Conservation (phyloP, 2,888 invertebrate genomes). For the Tenthredo livida region DNA sequence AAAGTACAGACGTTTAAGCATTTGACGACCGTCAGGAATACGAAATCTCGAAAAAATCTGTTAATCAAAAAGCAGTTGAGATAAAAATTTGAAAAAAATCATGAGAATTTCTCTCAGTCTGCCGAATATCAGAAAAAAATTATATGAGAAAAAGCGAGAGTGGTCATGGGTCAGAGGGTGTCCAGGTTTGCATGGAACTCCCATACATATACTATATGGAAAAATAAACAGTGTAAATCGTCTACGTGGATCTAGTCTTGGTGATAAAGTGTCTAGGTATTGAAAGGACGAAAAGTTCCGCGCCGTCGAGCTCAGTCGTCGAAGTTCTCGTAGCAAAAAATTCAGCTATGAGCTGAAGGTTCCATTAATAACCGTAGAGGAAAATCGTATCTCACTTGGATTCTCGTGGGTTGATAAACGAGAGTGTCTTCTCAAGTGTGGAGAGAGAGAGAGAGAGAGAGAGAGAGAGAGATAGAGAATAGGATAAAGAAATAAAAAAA, state of each 20-base stretch:
- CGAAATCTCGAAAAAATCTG: no score
- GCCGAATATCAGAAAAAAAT: no score
- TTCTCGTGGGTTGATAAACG: conserved; percentile 39
- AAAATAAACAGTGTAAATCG: conserved; percentile 13
- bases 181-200: no score
- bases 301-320: conserved; percentile 18
- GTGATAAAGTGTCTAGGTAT: conserved; percentile 22
- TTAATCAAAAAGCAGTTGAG: no score
- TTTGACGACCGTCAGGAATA: no score
- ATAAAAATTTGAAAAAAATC: no score
- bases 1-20: no score
- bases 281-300: conserved; percentile 33
- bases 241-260: not conserved
- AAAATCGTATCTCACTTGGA: conserved; percentile 38
- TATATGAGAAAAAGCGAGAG: no score
- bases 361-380: conserved; percentile 41
- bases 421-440: conserved; percentile 6
- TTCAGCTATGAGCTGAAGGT: conserved; percentile 28
- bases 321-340: conserved; percentile 31
- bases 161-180: no score
- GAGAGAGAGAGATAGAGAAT: not conserved
- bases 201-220: not conserved
- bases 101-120: no score
- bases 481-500: not conserved
- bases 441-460: not conserved